phyloP scores from a whole-genome alignment of 2,888 invertebrate species.

The Netelia melanura region DNA sequence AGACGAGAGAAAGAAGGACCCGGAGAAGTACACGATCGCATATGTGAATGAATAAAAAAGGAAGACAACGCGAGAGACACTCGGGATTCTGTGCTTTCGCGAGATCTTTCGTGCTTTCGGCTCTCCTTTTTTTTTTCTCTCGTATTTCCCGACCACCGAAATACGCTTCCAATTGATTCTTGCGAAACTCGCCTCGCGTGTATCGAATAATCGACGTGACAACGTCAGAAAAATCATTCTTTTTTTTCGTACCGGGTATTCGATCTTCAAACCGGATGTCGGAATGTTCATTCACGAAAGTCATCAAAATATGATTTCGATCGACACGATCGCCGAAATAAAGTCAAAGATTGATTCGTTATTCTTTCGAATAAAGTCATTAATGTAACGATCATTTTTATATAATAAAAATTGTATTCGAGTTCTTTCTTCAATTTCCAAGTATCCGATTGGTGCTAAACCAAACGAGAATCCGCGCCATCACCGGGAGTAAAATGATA shows the following conservation, averaged over 20 bases:
- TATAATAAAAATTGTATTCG: too few relatives aligned
- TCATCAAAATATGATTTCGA: neutral
- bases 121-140: slow-evolving; percentile 10
- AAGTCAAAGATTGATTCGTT: too few relatives aligned
- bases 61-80: slow-evolving; percentile 39
- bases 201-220: slow-evolving; percentile 2
- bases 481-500: neutral
- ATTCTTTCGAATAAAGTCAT: too few relatives aligned
- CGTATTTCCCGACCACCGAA: slow-evolving; percentile 8
- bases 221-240: slow-evolving; percentile 20
- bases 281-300: neutral
- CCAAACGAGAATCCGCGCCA: too few relatives aligned
- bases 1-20: slow-evolving; percentile 32
- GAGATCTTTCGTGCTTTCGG: slow-evolving; percentile 41
- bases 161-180: neutral
- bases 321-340: too few relatives aligned
- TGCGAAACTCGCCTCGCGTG: neutral
- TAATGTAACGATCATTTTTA: too few relatives aligned
- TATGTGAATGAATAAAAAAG: slow-evolving; percentile 61
- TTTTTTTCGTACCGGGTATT: neutral
- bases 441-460: too few relatives aligned
- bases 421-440: too few relatives aligned
- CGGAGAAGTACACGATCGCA: slow-evolving; percentile 51
- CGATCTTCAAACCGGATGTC: neutral
- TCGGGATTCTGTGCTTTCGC: slow-evolving; percentile 34